Conservation (phyloP, 2,888 invertebrate genomes). For the Tillus elongatus region DNA sequence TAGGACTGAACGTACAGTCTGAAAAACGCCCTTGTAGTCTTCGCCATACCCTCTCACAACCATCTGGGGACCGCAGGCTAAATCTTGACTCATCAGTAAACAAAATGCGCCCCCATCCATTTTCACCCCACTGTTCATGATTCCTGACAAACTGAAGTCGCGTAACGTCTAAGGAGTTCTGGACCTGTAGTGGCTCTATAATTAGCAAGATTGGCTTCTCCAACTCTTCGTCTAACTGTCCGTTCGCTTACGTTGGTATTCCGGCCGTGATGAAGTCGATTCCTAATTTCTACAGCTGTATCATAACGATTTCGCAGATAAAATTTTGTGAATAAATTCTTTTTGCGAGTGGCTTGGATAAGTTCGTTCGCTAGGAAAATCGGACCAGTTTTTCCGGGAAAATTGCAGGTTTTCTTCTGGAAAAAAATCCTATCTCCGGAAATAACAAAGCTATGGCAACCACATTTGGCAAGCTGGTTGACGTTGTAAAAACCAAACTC, state of each 20-base stretch:
- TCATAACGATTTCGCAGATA: too few species aligned
- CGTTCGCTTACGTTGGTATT: constrained; percentile 6
- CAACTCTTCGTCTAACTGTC: constrained; percentile 12
- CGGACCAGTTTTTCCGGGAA: too few species aligned
- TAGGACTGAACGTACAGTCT: constrained; percentile 5
- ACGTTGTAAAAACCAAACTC: too few species aligned
- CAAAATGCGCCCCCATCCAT: constrained; percentile 7
- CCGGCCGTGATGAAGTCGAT: constrained; percentile 11
- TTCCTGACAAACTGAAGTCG: constrained; percentile 3
- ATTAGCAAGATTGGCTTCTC: constrained; percentile 8
- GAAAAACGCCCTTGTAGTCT: constrained; percentile 1
- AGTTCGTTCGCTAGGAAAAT: too few species aligned
- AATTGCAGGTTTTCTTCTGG: too few species aligned
- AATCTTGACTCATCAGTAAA: constrained; percentile 8
- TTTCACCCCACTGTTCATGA: constrained; percentile 5
- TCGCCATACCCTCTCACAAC: not conserved
- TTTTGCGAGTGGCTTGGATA: too few species aligned
- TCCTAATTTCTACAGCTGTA: constrained; percentile 7
- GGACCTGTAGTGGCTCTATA: constrained; percentile 5
- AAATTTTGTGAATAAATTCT: too few species aligned
- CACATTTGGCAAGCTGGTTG: too few species aligned
- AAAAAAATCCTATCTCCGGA: too few species aligned
- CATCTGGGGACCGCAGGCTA: constrained; percentile 5
- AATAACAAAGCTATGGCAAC: too few species aligned
- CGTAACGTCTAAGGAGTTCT: not conserved